Conservation (phyloP, 2,888 invertebrate species). For the Himalopsyche tibetana region DNA sequence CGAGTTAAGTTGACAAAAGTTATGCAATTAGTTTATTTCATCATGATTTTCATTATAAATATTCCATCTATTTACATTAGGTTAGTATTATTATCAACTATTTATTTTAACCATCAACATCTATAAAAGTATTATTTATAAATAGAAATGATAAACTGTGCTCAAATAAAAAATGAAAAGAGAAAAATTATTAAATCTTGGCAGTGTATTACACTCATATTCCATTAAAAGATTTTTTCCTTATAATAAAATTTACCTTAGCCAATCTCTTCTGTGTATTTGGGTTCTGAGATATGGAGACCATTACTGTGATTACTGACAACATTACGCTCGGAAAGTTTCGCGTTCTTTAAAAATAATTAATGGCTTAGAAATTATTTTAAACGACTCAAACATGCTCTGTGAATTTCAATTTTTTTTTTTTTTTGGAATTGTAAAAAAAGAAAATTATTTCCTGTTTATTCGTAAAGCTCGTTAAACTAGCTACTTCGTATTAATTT, state of each 20-base stretch:
- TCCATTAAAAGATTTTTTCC: background rate
- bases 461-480: no score
- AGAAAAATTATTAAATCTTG: background rate
- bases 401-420: constrained; percentile 9
- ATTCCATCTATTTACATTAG: no score
- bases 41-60: no score
- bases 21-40: no score
- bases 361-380: constrained; percentile 6
- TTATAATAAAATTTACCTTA: constrained; percentile 16
- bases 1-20: no score
- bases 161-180: background rate
- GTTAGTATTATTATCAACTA: no score
- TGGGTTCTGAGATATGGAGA: constrained; percentile 14
- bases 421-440: no score
- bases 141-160: background rate
- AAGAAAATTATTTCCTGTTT: no score
- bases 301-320: constrained; percentile 4
- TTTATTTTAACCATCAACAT: no score
- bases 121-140: no score
- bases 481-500: no score
- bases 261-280: constrained; percentile 8
- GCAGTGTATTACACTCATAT: background rate
- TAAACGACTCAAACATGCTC: constrained; percentile 15
- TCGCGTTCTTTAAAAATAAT: constrained; percentile 20
- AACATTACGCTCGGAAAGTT: constrained; percentile 11